Conservation (phyloP, 2,797 vertebrate species). For the Cossypha polioptera region DNA sequence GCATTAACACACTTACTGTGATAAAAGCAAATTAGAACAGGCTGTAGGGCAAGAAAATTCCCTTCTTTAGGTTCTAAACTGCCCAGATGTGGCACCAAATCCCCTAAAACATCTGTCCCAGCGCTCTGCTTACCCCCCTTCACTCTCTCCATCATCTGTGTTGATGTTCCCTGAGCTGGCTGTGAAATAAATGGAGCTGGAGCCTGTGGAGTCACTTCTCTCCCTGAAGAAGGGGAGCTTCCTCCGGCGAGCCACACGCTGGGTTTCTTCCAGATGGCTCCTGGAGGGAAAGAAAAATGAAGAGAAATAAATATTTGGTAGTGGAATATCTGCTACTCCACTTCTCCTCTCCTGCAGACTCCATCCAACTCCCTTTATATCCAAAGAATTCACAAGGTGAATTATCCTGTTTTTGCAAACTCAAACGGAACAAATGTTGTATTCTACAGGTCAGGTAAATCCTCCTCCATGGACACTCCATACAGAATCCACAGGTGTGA, state of each 20-base stretch:
- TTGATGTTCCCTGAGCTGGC: slow-evolving; percentile 80
- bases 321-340: accelerated
- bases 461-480: neutral
- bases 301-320: accelerated
- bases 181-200: slow-evolving; percentile 94
- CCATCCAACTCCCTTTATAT: accelerated
- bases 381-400: too few species aligned
- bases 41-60: too few species aligned
- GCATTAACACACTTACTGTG: neutral
- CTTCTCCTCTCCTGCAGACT: neutral
- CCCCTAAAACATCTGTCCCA: accelerated
- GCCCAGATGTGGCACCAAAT: neutral
- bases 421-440: accelerated
- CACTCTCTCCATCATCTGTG: slow-evolving; percentile 83
- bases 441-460: accelerated
- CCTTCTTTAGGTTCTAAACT: too few species aligned
- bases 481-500: accelerated
- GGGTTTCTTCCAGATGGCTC: slow-evolving; percentile 86
- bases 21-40: neutral
- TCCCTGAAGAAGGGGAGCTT: slow-evolving; percentile 79
- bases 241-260: slow-evolving; percentile 77
- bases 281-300: slow-evolving; percentile 60
- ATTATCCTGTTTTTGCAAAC: accelerated
- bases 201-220: slow-evolving; percentile 86
- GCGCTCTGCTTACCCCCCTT: slow-evolving; percentile 83